These are phyloP conservation scores for Lithophane semibrunnea DNA, from an alignment of 2,888 invertebrate species.

Conservation along the genomic window DNA sequence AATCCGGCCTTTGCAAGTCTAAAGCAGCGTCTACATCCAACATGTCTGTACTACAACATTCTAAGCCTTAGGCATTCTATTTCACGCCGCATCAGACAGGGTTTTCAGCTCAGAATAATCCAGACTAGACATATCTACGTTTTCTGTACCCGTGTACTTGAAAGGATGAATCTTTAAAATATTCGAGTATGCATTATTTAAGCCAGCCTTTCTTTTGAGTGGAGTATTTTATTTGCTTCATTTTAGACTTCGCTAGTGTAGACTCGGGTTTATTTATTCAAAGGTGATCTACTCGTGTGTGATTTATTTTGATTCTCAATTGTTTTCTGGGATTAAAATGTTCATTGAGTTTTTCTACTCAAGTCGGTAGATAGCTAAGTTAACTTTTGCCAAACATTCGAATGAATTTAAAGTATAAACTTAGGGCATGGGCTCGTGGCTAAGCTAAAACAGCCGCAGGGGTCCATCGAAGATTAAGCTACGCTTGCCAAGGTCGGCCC, in stretches of 20 bases:
- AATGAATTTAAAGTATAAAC: background rate
- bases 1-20: background rate
- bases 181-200: slow-evolving; percentile 51
- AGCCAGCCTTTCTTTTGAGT: slow-evolving; percentile 37
- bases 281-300: slow-evolving; percentile 4
- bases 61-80: slow-evolving; percentile 68
- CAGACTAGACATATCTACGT: slow-evolving; percentile 35
- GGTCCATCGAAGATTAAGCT: background rate
- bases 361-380: background rate
- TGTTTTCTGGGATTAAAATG: background rate
- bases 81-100: slow-evolving; percentile 69
- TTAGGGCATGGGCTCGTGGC: background rate
- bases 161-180: slow-evolving; percentile 49
- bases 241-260: slow-evolving; percentile 14
- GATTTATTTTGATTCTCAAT: background rate
- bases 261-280: slow-evolving; percentile 24
- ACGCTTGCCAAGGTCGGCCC: background rate
- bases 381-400: background rate
- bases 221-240: slow-evolving; percentile 11
- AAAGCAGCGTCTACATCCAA: slow-evolving; percentile 14
- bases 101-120: slow-evolving; percentile 55
- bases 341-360: background rate
- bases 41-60: slow-evolving; percentile 19
- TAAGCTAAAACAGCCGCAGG: background rate
- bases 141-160: slow-evolving; percentile 9